A percentile compares a stretch with the other conserved stretches of the same genome.
Conservation (phyloP, 2,113 vertebrate genomes). For the Brachyhypopomus occidentalis region DNA sequence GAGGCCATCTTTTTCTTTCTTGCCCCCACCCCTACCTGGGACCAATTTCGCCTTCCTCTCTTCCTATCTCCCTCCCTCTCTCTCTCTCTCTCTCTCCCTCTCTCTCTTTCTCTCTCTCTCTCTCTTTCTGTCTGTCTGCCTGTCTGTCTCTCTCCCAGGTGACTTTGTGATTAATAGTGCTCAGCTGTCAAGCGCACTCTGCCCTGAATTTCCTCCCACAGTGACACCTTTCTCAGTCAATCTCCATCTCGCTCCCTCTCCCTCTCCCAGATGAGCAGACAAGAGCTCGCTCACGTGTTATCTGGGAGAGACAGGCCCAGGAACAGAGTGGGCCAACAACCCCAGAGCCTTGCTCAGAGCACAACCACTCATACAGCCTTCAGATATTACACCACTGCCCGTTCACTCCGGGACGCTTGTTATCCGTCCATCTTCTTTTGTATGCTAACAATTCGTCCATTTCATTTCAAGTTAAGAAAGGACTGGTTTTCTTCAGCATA, state of each 20-base stretch:
- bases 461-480: too few species aligned
- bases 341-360: neutral
- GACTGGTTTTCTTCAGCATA: too few species aligned
- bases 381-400: neutral
- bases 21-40: constrained; percentile 13
- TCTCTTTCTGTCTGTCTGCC: constrained; percentile 41
- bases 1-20: constrained; percentile 32
- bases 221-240: constrained; percentile 56
- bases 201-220: constrained; percentile 65
- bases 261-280: constrained; percentile 16
- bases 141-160: constrained; percentile 43
- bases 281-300: constrained; percentile 16
- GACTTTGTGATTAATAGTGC: constrained; percentile 76
- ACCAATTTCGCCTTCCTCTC: too few species aligned
- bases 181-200: constrained; percentile 67
- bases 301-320: constrained; percentile 9
- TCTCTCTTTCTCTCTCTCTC: constrained; percentile 65
- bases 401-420: neutral
- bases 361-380: neutral
- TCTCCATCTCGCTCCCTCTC: constrained; percentile 37
- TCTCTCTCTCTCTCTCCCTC: neutral
- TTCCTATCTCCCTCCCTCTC: neutral
- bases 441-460: too few species aligned
- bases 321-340: neutral
- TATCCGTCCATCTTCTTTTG: too few species aligned